Evolutionary conservation across 2,888 invertebrate genomes (phyloP).

Genomic region (Lissonota sp.): DNA sequence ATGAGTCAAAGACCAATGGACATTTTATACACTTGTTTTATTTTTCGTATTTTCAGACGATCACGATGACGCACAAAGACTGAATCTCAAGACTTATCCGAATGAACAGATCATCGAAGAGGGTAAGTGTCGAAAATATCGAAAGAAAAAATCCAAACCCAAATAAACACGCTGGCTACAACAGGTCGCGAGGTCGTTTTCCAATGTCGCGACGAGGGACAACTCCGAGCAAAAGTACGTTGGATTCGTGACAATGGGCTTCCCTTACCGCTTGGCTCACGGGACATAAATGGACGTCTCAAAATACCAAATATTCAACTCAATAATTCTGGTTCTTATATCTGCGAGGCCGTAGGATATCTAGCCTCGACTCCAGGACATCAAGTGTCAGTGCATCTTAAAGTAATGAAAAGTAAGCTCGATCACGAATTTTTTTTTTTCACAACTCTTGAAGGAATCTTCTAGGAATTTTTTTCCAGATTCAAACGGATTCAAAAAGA

Average conservation of each 20-base stretch:
- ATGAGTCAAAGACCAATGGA: neutral
- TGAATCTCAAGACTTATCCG: slow-evolving; percentile 91
- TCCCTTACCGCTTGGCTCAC: slow-evolving; percentile 91
- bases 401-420: slow-evolving; percentile 91
- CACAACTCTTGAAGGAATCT: too few species aligned
- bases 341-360: slow-evolving; percentile 92
- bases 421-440: too few species aligned
- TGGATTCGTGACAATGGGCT: slow-evolving; percentile 90
- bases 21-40: slow-evolving; percentile 28
- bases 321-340: slow-evolving; percentile 92
- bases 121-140: slow-evolving; percentile 87
- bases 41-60: slow-evolving; percentile 69
- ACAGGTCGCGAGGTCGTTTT: slow-evolving; percentile 96
- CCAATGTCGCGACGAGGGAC: slow-evolving; percentile 96
- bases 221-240: slow-evolving; percentile 89
- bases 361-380: slow-evolving; percentile 87
- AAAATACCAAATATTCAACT: slow-evolving; percentile 93
- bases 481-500: too few species aligned
- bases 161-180: too few species aligned
- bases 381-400: slow-evolving; percentile 88
- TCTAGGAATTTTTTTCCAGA: too few species aligned
- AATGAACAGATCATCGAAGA: slow-evolving; percentile 91
- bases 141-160: neutral
- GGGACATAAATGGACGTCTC: slow-evolving; percentile 90
- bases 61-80: slow-evolving; percentile 80